Evolutionary conservation across 2,113 vertebrate species (phyloP), one percentile per base, ranked within the genome.

Genomic region (Coryphaenoides rupestris): DNA sequence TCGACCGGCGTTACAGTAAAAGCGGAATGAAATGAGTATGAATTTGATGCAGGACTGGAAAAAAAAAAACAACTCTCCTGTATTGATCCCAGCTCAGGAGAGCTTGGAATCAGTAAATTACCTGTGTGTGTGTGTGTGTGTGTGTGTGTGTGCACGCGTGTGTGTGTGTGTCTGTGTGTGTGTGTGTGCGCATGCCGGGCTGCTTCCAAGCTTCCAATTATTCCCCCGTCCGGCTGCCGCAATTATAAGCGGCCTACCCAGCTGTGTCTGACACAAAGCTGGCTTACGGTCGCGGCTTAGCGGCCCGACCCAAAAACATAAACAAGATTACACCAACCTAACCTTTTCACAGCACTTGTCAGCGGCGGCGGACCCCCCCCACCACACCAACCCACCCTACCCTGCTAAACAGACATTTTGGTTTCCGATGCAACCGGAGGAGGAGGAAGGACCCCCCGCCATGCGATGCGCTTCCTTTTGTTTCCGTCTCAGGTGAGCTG

Each of bases 211-310:
- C 75, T 66, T 68, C 75, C 80, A 84, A 89, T 89, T 89, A 86
- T 85, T 84, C 79, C 78, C 81, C 78, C 81, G 74, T 86, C 79
- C 71, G 53, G 82, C 69, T 81, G 81, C 69, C 80, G 81, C 81
- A 78, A 81, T 62, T 85, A 80, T 58, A 80, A 77, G 74, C 77
- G 72, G 70, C 68, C 82, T 79, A 72, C 81, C 84, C 88, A 87
- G 88, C 85, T 89, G 87, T 60, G 80, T 74, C 57, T 74, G 79
- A 86, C 81, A 79, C 78, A 86, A 85, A 75, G 78, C 85, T 75
- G 75, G 76, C 80, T 80, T 77, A 81, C 15, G 68, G 58, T n/a
- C 9, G 54, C 62, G 66, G 74, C 75, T 85, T 84, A 78, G 62
- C 22, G 68, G n/a, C n/a, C 74, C 77, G 70, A 83, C 80, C n/a